A percentile compares a stretch with the other conserved stretches of the same genome.
These are phyloP conservation scores for Azemiops feae DNA, from an alignment of 2,113 vertebrate species.

Conservation along the genomic window DNA sequence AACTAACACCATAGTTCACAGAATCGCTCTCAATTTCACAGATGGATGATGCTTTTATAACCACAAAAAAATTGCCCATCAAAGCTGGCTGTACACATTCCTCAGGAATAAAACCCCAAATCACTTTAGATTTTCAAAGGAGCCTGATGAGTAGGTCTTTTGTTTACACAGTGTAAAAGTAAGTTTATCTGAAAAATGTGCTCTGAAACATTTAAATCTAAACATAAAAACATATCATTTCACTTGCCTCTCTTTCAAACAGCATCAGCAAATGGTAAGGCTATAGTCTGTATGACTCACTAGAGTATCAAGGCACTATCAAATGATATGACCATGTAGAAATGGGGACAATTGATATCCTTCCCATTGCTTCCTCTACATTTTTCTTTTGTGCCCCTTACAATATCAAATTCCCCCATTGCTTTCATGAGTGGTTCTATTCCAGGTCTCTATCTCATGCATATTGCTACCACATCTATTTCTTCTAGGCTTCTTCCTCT, in stretches of 20 bases:
- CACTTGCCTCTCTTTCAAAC: not conserved
- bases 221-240: not conserved
- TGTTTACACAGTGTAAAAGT: constrained; percentile 34
- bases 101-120: not conserved
- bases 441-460: not conserved
- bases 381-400: not conserved
- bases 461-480: not conserved
- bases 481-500: not conserved
- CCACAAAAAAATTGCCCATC: not conserved
- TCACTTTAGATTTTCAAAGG: constrained; percentile 30
- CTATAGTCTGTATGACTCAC: not conserved
- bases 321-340: not conserved
- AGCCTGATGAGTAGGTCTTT: not conserved
- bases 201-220: constrained; percentile 4
- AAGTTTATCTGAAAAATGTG: constrained; percentile 35
- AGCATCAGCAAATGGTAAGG: no score
- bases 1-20: not conserved
- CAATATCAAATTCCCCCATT: not conserved
- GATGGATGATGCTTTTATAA: not conserved
- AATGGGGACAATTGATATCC: not conserved
- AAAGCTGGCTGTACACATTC: not conserved
- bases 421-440: not conserved
- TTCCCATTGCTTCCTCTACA: not conserved
- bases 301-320: not conserved
- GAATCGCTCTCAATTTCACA: not conserved